Base-by-base conservation (phyloP, 2,888 invertebrate species). In the Leptopterna dolabrata region DNA sequence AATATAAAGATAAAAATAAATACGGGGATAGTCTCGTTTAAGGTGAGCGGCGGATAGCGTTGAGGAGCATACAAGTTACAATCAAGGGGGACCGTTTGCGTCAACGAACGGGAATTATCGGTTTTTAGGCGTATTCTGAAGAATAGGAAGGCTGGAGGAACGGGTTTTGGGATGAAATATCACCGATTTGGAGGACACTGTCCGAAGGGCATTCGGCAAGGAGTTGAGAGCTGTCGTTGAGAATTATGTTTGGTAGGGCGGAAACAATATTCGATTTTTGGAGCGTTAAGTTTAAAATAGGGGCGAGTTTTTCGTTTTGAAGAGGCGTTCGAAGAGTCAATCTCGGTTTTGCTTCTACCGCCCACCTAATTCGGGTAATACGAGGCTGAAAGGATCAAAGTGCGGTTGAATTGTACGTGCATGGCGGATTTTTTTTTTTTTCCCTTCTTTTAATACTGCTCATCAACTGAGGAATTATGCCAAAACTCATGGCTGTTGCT, bases 1-100 rank as follows among this genome's bases (percentile, higher is more conserved):
- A 83, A 83, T 70, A 83, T 70, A 41, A 83, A 29, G 63, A 83
- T 83, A 83, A 83, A 70, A 70, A 83, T 83, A 83, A 83, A 83
- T 83, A 83, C 83, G 83, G 19, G 83, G 83, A 83, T 83, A 83
- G 70, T 83, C 83, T 83, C 24, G 47, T 63, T 83, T 27, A 16
- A n/a, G 41, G 70, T 24, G 51, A 63, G 27, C 13, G 63, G 11
- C 24, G 63, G 63, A 63, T 45, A 43, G 43, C 24, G 27, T 24
- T 78, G 78, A 78, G 45, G 78, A 45, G 30, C 45, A 29, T 29
- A 78, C 47, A 78, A 78, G 78, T 73, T 73, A 78, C 45, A 78
- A 78, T 45, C 78, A 45, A 43, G 45, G 78, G 78, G 14, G 45
- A 45, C 41, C 78, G 78, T 78, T 78, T 45, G 41, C 47, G 78